Percentiles rank a stretch among this genome's conserved stretches.
These are phyloP conservation scores for Apodemia duryi DNA, from an alignment of 2,888 invertebrate species.

Conservation along the genomic window DNA sequence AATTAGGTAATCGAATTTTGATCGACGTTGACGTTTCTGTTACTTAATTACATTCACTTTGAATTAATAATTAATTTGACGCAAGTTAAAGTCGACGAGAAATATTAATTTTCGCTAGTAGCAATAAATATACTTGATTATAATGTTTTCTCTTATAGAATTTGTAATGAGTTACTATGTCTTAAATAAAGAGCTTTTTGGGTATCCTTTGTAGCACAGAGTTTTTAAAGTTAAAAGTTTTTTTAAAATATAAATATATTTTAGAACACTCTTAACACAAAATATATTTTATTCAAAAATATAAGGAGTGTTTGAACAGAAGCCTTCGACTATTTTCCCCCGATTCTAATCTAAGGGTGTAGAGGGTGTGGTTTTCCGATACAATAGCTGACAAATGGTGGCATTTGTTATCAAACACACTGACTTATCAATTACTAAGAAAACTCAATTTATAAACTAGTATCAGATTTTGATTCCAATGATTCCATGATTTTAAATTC, in stretches of 20 bases:
- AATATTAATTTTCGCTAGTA: background rate
- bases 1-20: no score
- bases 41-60: background rate
- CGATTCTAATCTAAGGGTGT: conserved; percentile 1
- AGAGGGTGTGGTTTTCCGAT: conserved; percentile 6
- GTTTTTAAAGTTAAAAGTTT: no score
- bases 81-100: background rate
- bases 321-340: background rate
- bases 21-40: background rate
- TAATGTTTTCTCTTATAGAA: no score
- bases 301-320: background rate
- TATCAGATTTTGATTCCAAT: background rate
- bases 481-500: background rate
- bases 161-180: no score
- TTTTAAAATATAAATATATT: no score
- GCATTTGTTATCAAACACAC: conserved; percentile 1
- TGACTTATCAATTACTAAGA: background rate
- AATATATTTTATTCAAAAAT: background rate
- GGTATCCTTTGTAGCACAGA: no score
- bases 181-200: no score
- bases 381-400: conserved; percentile 4
- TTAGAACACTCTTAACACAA: no score
- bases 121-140: background rate
- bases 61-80: background rate
- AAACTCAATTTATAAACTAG: background rate